These are phyloP conservation scores for Knipowitschia caucasica DNA, from an alignment of 2,797 vertebrate genomes.

Conservation along the genomic window DNA sequence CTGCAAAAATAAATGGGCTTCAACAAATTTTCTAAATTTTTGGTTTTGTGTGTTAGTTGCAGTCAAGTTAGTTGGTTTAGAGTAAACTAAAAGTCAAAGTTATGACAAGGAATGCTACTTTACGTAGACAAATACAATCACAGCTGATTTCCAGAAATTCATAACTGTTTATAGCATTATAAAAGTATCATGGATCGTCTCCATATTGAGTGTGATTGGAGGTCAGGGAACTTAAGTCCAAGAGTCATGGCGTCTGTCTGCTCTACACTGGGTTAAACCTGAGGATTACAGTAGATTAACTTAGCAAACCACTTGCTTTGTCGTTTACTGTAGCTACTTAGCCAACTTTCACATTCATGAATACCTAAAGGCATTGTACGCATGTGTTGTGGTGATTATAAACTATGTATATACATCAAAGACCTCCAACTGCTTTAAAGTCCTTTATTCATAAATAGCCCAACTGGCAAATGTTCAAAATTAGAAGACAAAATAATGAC, in stretches of 20 bases:
- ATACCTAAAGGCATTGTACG: background rate
- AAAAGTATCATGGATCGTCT: slow-evolving; percentile 28
- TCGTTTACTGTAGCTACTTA: background rate
- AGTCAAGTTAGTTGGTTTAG: no score
- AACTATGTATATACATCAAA: slow-evolving; percentile 15
- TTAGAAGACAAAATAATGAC: slow-evolving; percentile 45
- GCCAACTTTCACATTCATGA: background rate
- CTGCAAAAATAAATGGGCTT: no score
- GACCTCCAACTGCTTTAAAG: slow-evolving; percentile 1
- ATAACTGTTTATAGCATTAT: no score
- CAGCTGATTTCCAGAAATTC: no score
- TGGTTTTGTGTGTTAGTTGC: no score
- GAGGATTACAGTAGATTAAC: slow-evolving; percentile 47
- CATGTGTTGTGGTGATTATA: background rate
- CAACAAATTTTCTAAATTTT: no score
- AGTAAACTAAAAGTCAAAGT: no score
- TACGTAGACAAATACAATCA: no score
- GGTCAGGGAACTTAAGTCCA: slow-evolving; percentile 34
- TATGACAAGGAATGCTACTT: no score
- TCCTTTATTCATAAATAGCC: slow-evolving; percentile 11
- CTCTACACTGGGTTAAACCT: slow-evolving; percentile 7
- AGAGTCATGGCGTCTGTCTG: slow-evolving; percentile 16
- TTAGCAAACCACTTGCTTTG: slow-evolving; percentile 13
- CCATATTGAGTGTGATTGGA: slow-evolving; percentile 25
- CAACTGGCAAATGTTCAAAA: slow-evolving; percentile 35